phyloP scores from a whole-genome alignment of 2,113 vertebrate species.

The Solenodon paradoxus region DNA sequence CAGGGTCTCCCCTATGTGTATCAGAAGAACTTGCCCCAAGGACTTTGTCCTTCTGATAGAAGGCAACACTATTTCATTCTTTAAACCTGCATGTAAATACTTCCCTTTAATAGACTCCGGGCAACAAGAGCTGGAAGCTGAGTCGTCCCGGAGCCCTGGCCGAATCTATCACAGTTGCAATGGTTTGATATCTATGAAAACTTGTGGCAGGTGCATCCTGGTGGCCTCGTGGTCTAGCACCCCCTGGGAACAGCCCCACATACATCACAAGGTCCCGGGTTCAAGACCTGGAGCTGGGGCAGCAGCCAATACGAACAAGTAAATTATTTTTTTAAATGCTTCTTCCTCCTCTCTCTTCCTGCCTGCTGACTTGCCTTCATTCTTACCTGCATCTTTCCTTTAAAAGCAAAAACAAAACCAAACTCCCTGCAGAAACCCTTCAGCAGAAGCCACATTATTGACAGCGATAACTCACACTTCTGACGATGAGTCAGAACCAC shows the following conservation, averaged over 20 bases:
- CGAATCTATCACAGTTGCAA: background rate
- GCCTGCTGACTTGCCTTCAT: no score
- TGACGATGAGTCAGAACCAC: background rate
- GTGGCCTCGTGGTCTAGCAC: no score
- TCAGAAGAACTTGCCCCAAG: background rate
- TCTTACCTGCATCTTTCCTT: no score
- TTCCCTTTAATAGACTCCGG: background rate
- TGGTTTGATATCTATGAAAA: background rate
- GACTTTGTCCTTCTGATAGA: background rate
- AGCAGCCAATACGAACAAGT: no score
- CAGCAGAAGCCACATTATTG: background rate
- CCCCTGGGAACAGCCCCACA: no score
- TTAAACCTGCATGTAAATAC: background rate
- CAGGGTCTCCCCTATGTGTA: background rate
- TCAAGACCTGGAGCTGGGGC: no score
- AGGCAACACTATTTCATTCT: background rate
- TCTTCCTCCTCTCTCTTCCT: no score
- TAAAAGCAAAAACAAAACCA: no score
- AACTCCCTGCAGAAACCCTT: no score
- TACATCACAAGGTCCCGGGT: no score
- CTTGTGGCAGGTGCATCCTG: conserved; percentile 52
- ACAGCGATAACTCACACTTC: background rate
- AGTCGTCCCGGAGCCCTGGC: no score
- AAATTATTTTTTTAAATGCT: no score
- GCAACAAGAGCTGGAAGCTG: background rate